Evolutionary conservation across 2,888 invertebrate species (phyloP).

Genomic region (Molorchus minor): DNA sequence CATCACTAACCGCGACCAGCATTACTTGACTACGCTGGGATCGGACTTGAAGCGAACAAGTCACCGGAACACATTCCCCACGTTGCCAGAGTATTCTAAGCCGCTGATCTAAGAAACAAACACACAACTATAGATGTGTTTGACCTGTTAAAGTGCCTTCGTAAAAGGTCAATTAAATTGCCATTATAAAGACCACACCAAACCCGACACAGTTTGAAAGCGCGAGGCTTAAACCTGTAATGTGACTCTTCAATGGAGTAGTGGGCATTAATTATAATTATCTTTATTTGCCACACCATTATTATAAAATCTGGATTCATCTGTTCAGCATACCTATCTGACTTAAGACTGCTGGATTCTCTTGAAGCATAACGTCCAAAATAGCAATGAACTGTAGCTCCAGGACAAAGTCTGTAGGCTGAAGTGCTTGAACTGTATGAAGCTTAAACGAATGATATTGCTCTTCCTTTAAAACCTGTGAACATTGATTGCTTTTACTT

Average conservation of each 20-base stretch:
- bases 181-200: no score
- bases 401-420: no score
- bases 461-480: not conserved
- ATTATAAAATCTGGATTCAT: not conserved
- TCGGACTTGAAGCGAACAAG: no score
- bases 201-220: not conserved
- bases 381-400: not conserved
- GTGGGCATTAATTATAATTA: not conserved
- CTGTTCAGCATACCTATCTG: not conserved
- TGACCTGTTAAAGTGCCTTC: not conserved
- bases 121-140: slow-evolving; percentile 46
- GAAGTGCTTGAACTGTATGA: no score
- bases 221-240: not conserved
- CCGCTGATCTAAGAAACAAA: no score
- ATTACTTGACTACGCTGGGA: no score
- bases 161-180: not conserved
- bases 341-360: not conserved
- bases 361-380: not conserved
- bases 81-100: no score
- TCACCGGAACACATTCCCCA: no score
- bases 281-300: not conserved
- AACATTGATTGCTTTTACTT: not conserved
- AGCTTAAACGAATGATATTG: no score
- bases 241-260: not conserved
- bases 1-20: no score